Percentiles rank a stretch among this genome's conserved stretches.
Conservation (phyloP, 2,113 vertebrate species). For the Semnornis frantzii region DNA sequence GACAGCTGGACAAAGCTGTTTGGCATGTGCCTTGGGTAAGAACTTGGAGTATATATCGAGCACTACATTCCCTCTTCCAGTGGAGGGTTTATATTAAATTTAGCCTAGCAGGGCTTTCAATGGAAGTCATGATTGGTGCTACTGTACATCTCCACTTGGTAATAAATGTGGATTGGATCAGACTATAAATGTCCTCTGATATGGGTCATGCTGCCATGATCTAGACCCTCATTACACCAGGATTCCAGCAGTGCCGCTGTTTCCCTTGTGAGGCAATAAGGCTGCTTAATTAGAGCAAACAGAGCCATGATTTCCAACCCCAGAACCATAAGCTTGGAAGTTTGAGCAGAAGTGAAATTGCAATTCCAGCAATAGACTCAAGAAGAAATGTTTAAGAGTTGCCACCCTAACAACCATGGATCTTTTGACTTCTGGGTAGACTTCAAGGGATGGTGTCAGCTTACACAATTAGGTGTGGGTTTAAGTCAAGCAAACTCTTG, state of each 20-base stretch:
- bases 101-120: not conserved
- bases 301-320: not conserved
- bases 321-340: not conserved
- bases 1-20: not conserved
- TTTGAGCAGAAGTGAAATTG: not conserved
- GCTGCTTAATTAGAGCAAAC: not conserved
- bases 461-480: not conserved
- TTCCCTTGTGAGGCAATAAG: not conserved
- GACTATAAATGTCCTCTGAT: not conserved
- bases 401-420: not conserved
- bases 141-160: not conserved
- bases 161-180: not conserved
- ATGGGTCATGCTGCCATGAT: not conserved
- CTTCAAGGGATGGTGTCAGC: not conserved
- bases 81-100: not conserved
- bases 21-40: not conserved
- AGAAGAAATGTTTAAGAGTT: not conserved
- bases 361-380: not conserved
- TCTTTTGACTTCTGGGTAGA: not conserved
- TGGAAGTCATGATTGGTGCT: not conserved
- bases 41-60: not conserved
- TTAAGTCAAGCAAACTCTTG: not conserved
- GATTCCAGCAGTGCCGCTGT: not conserved
- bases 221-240: not conserved
- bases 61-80: not conserved